Evolutionary conservation across 92 coral and sea anemone species (phyloP).

Genomic region (Epizoanthus fatuus): DNA sequence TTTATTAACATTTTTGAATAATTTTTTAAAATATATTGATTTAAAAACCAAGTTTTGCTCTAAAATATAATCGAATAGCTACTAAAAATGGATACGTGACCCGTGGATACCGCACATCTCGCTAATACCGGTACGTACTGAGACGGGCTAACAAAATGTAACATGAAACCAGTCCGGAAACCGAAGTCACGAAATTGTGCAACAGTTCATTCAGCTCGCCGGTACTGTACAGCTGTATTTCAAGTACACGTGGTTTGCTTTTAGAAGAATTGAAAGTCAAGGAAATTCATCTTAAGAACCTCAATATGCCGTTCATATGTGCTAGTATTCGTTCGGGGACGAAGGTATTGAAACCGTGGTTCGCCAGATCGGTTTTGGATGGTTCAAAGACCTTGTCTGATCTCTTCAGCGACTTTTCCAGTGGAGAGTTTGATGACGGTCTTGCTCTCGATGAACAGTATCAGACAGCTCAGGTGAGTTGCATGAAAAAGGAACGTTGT

Average conservation of each 20-base stretch:
- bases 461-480: constrained; percentile 16
- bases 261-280: not conserved
- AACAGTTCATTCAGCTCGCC: not conserved
- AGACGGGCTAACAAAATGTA: not conserved
- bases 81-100: constrained; percentile 4
- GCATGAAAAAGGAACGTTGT: constrained; percentile 13
- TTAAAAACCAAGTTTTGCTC: too few species aligned
- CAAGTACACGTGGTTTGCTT: constrained; percentile 24
- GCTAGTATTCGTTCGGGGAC: constrained; percentile 16
- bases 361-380: constrained; percentile 12
- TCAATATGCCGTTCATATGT: constrained; percentile 12
- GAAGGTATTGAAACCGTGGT: constrained; percentile 10
- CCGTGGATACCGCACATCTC: constrained; percentile 3
- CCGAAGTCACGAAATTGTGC: constrained; percentile 6
- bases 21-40: too few species aligned
- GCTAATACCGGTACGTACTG: not conserved
- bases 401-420: not conserved
- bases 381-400: not conserved
- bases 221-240: not conserved
- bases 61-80: not conserved
- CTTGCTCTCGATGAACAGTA: not conserved
- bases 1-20: too few species aligned
- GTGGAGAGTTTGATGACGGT: not conserved
- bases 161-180: constrained; percentile 9
- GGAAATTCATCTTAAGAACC: constrained; percentile 1